phyloP scores from a whole-genome alignment of 2,113 vertebrate genomes.

The Campylomormyrus tamandua region DNA sequence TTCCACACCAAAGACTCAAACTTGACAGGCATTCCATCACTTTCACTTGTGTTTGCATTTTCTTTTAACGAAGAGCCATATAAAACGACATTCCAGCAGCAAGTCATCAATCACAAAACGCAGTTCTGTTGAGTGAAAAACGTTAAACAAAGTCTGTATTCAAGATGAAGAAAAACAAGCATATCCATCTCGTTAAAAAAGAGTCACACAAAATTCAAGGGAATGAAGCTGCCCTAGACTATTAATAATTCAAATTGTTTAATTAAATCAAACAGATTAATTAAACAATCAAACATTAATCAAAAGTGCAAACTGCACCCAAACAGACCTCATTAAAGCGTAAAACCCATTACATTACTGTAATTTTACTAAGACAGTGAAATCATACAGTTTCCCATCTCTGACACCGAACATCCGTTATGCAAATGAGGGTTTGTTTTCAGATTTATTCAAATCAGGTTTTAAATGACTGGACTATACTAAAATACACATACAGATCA shows the following conservation, averaged over 20 bases:
- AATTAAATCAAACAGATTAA: constrained; percentile 11
- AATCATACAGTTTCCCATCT: constrained; percentile 6
- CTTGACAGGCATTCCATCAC: background rate
- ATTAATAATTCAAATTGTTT: constrained; percentile 3
- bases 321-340: constrained; percentile 1
- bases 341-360: constrained; percentile 8
- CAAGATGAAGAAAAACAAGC: background rate
- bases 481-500: background rate
- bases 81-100: background rate
- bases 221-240: constrained; percentile 1
- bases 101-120: background rate
- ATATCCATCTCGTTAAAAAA: background rate
- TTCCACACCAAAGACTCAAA: background rate
- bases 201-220: background rate
- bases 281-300: constrained; percentile 11
- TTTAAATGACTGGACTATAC: background rate
- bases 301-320: constrained; percentile 4
- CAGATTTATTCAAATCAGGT: background rate
- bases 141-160: background rate
- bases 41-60: background rate
- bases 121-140: background rate
- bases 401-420: background rate
- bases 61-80: background rate
- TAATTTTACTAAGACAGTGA: constrained; percentile 4
- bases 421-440: background rate